Base-by-base conservation (phyloP, 2,113 vertebrate species). In the Sorex fumeus region DNA sequence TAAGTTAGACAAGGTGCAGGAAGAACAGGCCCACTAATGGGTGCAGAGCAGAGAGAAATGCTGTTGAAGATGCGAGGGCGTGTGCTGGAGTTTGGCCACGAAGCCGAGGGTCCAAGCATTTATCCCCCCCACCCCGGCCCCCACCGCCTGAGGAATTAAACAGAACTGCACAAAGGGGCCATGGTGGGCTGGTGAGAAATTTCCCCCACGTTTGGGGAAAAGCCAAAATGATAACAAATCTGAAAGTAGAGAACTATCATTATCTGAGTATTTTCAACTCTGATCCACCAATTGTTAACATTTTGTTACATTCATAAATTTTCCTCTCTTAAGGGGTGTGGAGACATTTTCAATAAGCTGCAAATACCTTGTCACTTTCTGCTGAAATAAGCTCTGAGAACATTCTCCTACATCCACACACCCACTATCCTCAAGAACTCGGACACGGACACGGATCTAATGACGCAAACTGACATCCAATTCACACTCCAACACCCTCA, bases 121-220 rank as follows among this genome's bases (percentile, higher is more conserved):
- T 74, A 34, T 32, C 69, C 32, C 6, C 4, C 13, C 70, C 8
- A n/a, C n/a, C n/a, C n/a, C n/a, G n/a, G n/a, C n/a, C n/a, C n/a
- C n/a, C n/a, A n/a, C 8, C 43, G 53, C 30, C 82, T 90, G 57
- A 27, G 21, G 16, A 40, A 53, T n/a, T 21, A 18, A 57, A 27
- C 28, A 47, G 27, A 69, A 80, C 1, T 3, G 57, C n/a, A 78
- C 13, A 53, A 66, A 70, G 64, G 57, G 15, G 30, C 76, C 30
- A 47, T 10, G 19, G 27, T 27, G 64, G 30, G 40, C 71, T 72
- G 28, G 30, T 30, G 40, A 69, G 50, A 80, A 62, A 40, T 13
- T 77, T 32, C 21, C 76, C 34, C 60, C 27, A 66, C 64, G 32
- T 70, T 84, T 79, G 28, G 53, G 78, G 79, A 89, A 93, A 84